Conservation (phyloP, 2,888 invertebrate genomes). For the Ophraella communa region DNA sequence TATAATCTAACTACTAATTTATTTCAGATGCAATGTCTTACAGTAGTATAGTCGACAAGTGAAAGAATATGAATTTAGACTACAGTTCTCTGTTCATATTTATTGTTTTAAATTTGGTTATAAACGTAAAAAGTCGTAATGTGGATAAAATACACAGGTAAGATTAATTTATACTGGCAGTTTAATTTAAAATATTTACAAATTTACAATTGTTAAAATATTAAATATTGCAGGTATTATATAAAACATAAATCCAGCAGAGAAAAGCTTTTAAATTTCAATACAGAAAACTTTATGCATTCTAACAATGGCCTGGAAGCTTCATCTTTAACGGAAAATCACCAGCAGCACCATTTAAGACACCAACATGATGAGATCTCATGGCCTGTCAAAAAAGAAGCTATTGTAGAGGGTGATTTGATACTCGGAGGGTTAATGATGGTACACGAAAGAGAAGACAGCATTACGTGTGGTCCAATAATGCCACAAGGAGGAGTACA, state of each 20-base stretch:
- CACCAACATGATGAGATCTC: slow-evolving; percentile 50
- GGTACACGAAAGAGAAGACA: slow-evolving; percentile 91
- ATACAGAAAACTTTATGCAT: slow-evolving; percentile 25
- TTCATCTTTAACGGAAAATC: slow-evolving; percentile 28
- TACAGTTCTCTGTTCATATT: slow-evolving; percentile 30
- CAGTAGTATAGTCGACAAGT: background rate
- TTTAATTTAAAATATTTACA: too few relatives aligned
- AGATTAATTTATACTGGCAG: too few relatives aligned
- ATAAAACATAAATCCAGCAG: slow-evolving; percentile 33
- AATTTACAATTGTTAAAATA: too few relatives aligned
- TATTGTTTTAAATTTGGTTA: slow-evolving; percentile 28
- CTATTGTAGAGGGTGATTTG: slow-evolving; percentile 86
- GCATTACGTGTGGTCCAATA: slow-evolving; percentile 87
- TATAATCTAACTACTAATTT: background rate
- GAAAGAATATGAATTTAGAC: slow-evolving; percentile 31
- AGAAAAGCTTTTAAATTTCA: slow-evolving; percentile 30
- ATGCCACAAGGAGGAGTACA: slow-evolving; percentile 93
- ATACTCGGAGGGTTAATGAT: slow-evolving; percentile 93
- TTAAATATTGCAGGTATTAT: slow-evolving; percentile 21
- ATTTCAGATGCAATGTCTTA: slow-evolving; percentile 15
- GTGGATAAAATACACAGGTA: slow-evolving; percentile 23
- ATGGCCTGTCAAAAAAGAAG: slow-evolving; percentile 88
- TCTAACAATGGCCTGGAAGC: slow-evolving; percentile 23
- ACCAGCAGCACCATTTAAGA: slow-evolving; percentile 36
- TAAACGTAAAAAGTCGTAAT: slow-evolving; percentile 22